phyloP scores from a whole-genome alignment of 2,888 invertebrate species.

The Athalia circularis region DNA sequence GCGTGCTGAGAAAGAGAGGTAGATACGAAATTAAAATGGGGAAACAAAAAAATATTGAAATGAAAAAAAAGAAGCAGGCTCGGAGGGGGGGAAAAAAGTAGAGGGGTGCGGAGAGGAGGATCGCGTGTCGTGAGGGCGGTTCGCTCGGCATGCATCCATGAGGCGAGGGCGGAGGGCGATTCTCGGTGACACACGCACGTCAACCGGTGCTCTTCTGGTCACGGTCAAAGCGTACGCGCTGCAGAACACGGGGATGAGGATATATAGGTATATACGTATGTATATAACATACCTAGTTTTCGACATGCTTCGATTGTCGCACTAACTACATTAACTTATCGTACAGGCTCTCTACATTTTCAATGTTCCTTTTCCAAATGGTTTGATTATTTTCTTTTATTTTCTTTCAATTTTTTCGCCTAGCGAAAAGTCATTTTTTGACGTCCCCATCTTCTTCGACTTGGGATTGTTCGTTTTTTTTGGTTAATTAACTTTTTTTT shows the following conservation, averaged over 20 bases:
- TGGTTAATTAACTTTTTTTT: no score
- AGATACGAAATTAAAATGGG: background rate
- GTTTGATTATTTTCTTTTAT: background rate
- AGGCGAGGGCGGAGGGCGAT: slow-evolving; percentile 63
- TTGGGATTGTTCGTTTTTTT: no score
- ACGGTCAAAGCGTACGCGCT: slow-evolving; percentile 67
- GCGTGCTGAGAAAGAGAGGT: background rate
- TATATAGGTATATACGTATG: no score
- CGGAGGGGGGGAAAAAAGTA: background rate
- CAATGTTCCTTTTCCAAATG: background rate
- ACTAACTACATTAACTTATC: slow-evolving; percentile 18
- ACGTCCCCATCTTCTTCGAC: no score
- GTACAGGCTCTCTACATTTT: background rate
- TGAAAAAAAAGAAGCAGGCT: background rate
- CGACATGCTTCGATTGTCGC: slow-evolving; percentile 36
- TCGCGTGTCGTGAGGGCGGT: slow-evolving; percentile 65
- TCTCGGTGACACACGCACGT: slow-evolving; percentile 73
- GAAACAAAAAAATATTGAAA: background rate
- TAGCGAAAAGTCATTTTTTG: no score
- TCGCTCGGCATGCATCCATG: slow-evolving; percentile 57
- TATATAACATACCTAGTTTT: background rate
- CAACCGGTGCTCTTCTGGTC: slow-evolving; percentile 63
- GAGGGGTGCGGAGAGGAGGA: slow-evolving; percentile 32
- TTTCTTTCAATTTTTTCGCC: no score
- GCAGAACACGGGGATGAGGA: slow-evolving; percentile 8